Conservation (phyloP, 2,888 invertebrate genomes). For the Conchocele bisecta region DNA sequence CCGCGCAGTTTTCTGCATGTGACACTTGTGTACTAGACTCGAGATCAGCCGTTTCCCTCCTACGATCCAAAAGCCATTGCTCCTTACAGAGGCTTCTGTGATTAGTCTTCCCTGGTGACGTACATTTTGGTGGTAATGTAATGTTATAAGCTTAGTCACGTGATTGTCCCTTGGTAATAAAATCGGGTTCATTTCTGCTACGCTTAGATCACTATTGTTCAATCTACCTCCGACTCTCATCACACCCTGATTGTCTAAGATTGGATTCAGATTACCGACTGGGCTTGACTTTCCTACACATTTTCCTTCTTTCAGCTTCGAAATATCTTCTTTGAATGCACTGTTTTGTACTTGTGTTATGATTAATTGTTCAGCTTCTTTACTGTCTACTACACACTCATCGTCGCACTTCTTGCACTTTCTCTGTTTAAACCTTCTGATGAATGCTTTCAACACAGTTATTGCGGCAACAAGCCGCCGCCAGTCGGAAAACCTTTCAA, state of each 20-base stretch:
- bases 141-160: conserved; percentile 9
- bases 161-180: conserved; percentile 22
- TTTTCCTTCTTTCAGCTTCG: not conserved
- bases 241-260: conserved; percentile 1
- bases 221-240: conserved; percentile 28
- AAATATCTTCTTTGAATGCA: not conserved
- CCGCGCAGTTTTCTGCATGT: not conserved
- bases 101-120: conserved; percentile 33
- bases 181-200: conserved; percentile 14
- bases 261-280: not conserved
- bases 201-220: not conserved
- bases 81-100: conserved; percentile 36
- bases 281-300: not conserved
- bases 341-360: not conserved
- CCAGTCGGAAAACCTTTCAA: conserved; percentile 2
- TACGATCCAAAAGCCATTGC: conserved; percentile 31
- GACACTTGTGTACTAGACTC: not conserved
- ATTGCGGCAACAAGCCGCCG: not conserved
- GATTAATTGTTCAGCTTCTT: not conserved
- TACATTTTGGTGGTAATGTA: conserved; percentile 26
- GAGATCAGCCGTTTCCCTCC: conserved; percentile 13
- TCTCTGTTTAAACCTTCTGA: not conserved
- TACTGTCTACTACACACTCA: not conserved
- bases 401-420: not conserved
- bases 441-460: not conserved